phyloP scores from a whole-genome alignment of 2,888 invertebrate genomes.

The Agrenia bidenticulata region DNA sequence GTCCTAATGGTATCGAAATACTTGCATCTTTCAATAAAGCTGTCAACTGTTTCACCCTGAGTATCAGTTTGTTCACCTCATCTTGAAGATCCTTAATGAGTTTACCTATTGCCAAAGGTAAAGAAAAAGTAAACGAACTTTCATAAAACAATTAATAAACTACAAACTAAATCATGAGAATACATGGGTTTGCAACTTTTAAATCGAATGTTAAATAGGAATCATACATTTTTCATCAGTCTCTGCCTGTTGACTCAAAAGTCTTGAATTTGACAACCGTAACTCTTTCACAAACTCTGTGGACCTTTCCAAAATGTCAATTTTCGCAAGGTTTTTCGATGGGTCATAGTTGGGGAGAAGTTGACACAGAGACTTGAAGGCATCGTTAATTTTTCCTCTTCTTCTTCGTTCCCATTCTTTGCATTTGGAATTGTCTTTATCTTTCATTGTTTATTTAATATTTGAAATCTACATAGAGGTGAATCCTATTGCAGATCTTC shows the following conservation, averaged over 20 bases:
- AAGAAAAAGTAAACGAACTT: not conserved
- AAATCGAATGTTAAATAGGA: not conserved
- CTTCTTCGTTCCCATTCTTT: slow-evolving; percentile 50
- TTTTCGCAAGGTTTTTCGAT: slow-evolving; percentile 46
- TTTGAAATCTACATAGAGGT: no score
- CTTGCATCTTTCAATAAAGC: slow-evolving; percentile 44
- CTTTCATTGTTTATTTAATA: slow-evolving; percentile 26
- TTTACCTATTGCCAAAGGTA: slow-evolving; percentile 36
- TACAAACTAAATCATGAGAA: no score
- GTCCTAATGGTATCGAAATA: slow-evolving; percentile 48
- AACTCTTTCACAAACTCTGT: slow-evolving; percentile 51
- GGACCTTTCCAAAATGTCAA: slow-evolving; percentile 45
- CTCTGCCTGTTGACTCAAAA: slow-evolving; percentile 45
- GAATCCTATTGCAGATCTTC: no score
- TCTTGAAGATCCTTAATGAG: slow-evolving; percentile 51
- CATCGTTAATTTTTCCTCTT: slow-evolving; percentile 49
- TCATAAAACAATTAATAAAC: not conserved
- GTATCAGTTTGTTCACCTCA: slow-evolving; percentile 51
- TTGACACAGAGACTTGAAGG: slow-evolving; percentile 47
- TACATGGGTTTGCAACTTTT: not conserved
- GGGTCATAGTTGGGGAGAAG: slow-evolving; percentile 51
- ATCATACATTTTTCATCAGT: slow-evolving; percentile 49
- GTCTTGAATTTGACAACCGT: slow-evolving; percentile 48
- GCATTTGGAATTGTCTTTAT: slow-evolving; percentile 42
- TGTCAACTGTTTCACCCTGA: slow-evolving; percentile 51